A percentile compares a stretch with the other conserved stretches of the same genome.
Evolutionary conservation across 2,888 invertebrate species (phyloP).

Genomic region (Rhagophthalmus giganteus): DNA sequence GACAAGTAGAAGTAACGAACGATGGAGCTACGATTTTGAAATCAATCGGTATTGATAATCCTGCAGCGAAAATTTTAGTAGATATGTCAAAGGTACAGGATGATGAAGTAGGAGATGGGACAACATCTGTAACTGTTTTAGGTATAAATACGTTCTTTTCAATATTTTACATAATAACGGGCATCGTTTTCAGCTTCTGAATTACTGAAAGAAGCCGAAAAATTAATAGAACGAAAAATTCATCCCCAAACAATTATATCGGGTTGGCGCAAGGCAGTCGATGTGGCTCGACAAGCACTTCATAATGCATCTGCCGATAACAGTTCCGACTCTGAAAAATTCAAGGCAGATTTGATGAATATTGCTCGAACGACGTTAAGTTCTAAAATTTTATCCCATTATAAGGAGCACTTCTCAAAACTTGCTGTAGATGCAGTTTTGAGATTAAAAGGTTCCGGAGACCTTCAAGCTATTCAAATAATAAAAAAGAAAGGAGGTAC

Average conservation of each 20-base stretch:
- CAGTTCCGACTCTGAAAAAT: conserved; percentile 73
- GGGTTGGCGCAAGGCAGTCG: conserved; percentile 90
- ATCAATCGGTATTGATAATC: conserved; percentile 96
- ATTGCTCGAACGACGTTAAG: conserved; percentile 97
- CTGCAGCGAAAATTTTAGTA: conserved; percentile 98
- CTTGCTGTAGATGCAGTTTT: conserved; percentile 95
- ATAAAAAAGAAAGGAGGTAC: conserved; percentile 96
- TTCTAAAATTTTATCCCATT: conserved; percentile 96
- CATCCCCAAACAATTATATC: conserved; percentile 98
- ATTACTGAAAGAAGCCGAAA: conserved; percentile 92
- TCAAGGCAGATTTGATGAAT: conserved; percentile 88
- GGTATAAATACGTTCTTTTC: conserved; percentile 61
- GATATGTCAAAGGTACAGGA: conserved; percentile 99
- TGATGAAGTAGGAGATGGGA: conserved; percentile 99
- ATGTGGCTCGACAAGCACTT: conserved; percentile 82
- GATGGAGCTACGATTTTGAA: conserved; percentile 99
- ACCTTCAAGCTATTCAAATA: conserved; percentile 94
- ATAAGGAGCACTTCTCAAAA: conserved; percentile 95
- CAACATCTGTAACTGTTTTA: conserved; percentile 96
- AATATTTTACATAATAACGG: background rate
- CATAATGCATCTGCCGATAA: conserved; percentile 80
- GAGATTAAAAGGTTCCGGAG: conserved; percentile 92
- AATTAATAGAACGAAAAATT: conserved; percentile 87
- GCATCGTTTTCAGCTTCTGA: conserved; percentile 72
- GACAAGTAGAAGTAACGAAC: conserved; percentile 94